Evolutionary conservation across 2,113 vertebrate species (phyloP), one percentile per base, ranked within the genome.

Genomic region (Nibea albiflora): DNA sequence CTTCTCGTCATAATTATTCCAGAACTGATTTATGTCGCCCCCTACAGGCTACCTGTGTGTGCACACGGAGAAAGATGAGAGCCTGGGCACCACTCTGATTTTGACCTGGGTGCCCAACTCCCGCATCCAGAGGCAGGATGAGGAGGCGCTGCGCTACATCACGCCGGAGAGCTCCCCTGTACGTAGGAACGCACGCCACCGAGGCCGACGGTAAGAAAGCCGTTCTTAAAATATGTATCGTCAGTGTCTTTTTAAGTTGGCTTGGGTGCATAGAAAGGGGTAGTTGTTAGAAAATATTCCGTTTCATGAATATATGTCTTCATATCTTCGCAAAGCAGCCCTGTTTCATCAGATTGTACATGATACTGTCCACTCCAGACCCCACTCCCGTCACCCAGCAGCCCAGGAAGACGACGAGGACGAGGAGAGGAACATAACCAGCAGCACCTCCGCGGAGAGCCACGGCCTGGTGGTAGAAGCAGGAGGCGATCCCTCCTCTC

Each of bases 51-150:
- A 99, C 44, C 72, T 99, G 87, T 99, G 98, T 77, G 89, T 99
- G 83, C 98, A 98, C 91, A 92, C 94, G 96, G 98, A 99, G 96
- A 99, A 98, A 73, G 98, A 99, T 1, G 98, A 99, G 92, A 94
- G 96, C 0, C 90, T 99, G 39, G 98, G 97, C 0, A 93, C 95
- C 85, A 99, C 98, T 0, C 96, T 99, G 64, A 97, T 98, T 85
- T 94, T 99, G 28, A 97, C 98, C 10, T 99, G 98, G 98, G 97
- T 99, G 89, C 98, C 98, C 11, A 99, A 99, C 91, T 94, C 96
- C 0, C 97, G 97, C 53, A 99, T 99, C 92, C 97, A 98, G 95
- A 91, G 95, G 85, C 98, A 99, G 93, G 98, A 99, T 0, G 98
- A 99, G 62, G 98, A 99, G 68, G 98, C 98, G 0, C 88, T 99